Conservation (phyloP, 2,888 invertebrate genomes). For the Spisula subtruncata region DNA sequence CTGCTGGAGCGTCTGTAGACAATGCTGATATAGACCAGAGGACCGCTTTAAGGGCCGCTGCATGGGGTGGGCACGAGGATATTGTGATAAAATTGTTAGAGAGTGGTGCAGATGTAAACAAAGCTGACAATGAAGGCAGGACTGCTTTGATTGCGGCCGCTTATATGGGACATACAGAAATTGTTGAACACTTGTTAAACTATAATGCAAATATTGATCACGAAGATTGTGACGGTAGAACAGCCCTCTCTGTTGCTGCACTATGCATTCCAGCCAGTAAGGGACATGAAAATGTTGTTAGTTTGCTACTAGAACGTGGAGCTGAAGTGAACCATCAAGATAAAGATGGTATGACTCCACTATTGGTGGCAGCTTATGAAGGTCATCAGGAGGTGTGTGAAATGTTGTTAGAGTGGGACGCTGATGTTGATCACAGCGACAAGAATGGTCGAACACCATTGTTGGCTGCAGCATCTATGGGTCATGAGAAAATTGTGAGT, state of each 20-base stretch:
- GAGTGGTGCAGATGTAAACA: conserved; percentile 89
- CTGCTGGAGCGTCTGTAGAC: conserved; percentile 90
- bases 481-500: conserved; percentile 95
- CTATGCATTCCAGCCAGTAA: conserved; percentile 88
- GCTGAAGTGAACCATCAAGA: conserved; percentile 87
- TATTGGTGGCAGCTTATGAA: conserved; percentile 87
- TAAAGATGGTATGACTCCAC: conserved; percentile 87
- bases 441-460: conserved; percentile 85
- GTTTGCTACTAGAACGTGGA: conserved; percentile 85
- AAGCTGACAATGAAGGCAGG: conserved; percentile 88
- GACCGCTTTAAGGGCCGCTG: conserved; percentile 96
- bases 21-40: conserved; percentile 89
- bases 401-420: conserved; percentile 95
- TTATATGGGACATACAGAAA: conserved; percentile 92
- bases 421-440: conserved; percentile 96
- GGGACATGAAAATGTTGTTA: conserved; percentile 86
- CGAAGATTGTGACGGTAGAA: conserved; percentile 96
- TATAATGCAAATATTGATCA: conserved; percentile 89
- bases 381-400: conserved; percentile 91
- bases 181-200: conserved; percentile 88
- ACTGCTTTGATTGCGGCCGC: conserved; percentile 90
- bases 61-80: conserved; percentile 90
- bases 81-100: conserved; percentile 90
- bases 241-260: conserved; percentile 92
- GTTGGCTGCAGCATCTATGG: conserved; percentile 94